Percentiles rank a stretch among this genome's conserved stretches.
These are phyloP conservation scores for Holothuria scabra DNA, from an alignment of 53 echinoderm and acorn worm genomes.

Conservation along the genomic window DNA sequence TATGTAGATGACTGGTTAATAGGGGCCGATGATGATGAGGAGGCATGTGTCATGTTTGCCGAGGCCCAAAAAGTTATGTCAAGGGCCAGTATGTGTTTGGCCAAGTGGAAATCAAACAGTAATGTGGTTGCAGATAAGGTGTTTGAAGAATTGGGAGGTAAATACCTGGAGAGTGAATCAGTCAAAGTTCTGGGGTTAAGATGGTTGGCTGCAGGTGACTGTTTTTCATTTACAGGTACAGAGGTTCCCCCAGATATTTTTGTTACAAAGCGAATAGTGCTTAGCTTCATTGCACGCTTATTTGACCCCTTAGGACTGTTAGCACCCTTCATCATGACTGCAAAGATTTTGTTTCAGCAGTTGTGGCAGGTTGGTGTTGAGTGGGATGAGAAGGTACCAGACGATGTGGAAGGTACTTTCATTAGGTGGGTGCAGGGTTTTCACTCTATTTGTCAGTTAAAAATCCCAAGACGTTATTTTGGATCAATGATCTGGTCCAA, in stretches of 20 bases:
- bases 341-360: constrained; percentile 5
- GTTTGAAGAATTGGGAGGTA: neutral
- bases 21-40: neutral
- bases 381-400: constrained; percentile 9
- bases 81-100: neutral
- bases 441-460: too few relatives aligned
- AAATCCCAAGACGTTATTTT: too few relatives aligned
- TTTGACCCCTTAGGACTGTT: neutral
- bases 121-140: neutral
- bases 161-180: neutral
- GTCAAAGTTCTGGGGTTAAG: neutral
- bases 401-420: too few relatives aligned
- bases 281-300: neutral
- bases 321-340: neutral
- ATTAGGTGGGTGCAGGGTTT: too few relatives aligned
- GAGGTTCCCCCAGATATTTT: constrained; percentile 11
- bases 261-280: neutral
- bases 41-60: constrained; percentile 6
- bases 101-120: neutral
- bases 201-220: neutral
- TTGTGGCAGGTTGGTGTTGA: neutral
- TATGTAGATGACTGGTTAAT: constrained; percentile 23
- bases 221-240: neutral
- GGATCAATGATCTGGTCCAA: too few relatives aligned
- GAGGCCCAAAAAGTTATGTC: constrained; percentile 20